A percentile compares a stretch with the other conserved stretches of the same genome.
Evolutionary conservation across 2,888 invertebrate species (phyloP).

Genomic region (Galerucella calmariensis): DNA sequence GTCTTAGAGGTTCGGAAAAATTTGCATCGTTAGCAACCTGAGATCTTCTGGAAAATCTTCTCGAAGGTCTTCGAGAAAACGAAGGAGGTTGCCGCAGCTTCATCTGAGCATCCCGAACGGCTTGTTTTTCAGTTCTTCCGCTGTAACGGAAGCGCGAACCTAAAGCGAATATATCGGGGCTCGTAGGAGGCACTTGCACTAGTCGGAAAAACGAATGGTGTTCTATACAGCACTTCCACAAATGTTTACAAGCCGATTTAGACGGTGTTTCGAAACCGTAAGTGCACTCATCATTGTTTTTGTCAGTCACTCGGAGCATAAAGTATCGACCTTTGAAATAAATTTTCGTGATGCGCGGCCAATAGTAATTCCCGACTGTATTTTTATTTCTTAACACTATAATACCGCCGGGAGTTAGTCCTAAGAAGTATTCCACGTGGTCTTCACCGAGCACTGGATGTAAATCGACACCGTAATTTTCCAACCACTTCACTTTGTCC

Average conservation of each 20-base stretch:
- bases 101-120: slow-evolving; percentile 67
- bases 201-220: slow-evolving; percentile 94
- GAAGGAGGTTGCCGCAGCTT: slow-evolving; percentile 68
- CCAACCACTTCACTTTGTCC: slow-evolving; percentile 98
- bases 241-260: slow-evolving; percentile 91
- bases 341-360: slow-evolving; percentile 97
- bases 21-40: slow-evolving; percentile 67
- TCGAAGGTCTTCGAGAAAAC: slow-evolving; percentile 74
- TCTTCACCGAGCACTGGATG: slow-evolving; percentile 97
- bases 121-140: slow-evolving; percentile 73
- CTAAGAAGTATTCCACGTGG: slow-evolving; percentile 95
- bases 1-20: slow-evolving; percentile 39
- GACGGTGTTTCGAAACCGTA: slow-evolving; percentile 95
- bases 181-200: slow-evolving; percentile 82
- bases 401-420: slow-evolving; percentile 92
- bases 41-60: slow-evolving; percentile 72
- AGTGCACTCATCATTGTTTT: slow-evolving; percentile 95
- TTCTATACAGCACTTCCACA: slow-evolving; percentile 96
- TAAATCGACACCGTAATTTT: slow-evolving; percentile 97
- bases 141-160: slow-evolving; percentile 81
- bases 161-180: slow-evolving; percentile 80
- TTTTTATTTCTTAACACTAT: slow-evolving; percentile 94
- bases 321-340: slow-evolving; percentile 97
- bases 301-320: slow-evolving; percentile 95
- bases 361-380: slow-evolving; percentile 97